Base-by-base conservation (phyloP, 2,888 invertebrate species). In the Koerneria pararmatus region DNA sequence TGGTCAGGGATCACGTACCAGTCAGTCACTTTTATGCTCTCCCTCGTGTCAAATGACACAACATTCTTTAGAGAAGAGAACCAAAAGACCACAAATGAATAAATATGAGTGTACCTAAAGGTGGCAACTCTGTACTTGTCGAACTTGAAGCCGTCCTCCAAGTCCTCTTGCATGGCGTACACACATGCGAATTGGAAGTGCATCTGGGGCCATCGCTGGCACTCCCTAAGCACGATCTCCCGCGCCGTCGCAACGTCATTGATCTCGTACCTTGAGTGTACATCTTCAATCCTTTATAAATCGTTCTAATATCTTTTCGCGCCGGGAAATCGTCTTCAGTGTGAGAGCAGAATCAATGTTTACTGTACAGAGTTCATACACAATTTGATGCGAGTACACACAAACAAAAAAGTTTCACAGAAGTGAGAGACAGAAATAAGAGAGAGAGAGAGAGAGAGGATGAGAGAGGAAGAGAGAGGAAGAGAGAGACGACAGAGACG, bases 141-240 rank as follows among this genome's bases (percentile, higher is more conserved):
- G 54, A 74, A 74, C 24, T 60, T 67, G 66, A 66, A 71, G 24
- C 73, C 74, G 41, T 76, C 74, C 22, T 70, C 59, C 15, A 76
- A 67, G 48, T 70, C 54, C 1, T 74, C 69, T 6, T 68, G 66
- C 59, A 71, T 69, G 1, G 76, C 76, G 53, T 76, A 76, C 1
- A 72, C 69, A 62, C 74, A 74, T 1, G 75, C 76, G 64, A 76
- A 76, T 67, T 76, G 72, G 49, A 76, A 76, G 54, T 74, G 75
- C 69, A 76, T 65, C 37, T 71, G 68, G 3, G 72, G 73, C 76
- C 76, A 76, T 59, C 72, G 70, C 53, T 64, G 54, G 51, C 70
- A 72, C 62, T 76, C 75, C 0, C 68, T 70, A 11, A 58, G 24
- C 27, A 76, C 75, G 34, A 76, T 64, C 51, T 66, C 37, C 8